Conservation (phyloP, 1,140 invertebrate genomes). For the Trachymyrmex septentrionalis region DNA sequence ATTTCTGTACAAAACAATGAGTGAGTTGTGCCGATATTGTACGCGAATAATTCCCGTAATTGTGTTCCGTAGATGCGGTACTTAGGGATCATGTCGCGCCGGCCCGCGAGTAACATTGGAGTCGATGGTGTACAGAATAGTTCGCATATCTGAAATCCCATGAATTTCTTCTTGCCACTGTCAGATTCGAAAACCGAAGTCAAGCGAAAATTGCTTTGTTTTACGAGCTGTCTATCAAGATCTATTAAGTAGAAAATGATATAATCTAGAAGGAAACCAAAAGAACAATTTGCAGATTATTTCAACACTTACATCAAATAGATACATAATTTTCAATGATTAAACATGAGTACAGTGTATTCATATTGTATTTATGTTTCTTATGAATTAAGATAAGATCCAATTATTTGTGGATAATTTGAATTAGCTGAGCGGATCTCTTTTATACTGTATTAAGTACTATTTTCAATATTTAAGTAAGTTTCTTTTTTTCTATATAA, state of each 20-base stretch:
- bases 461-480: neutral
- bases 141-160: neutral
- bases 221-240: neutral
- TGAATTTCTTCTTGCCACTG: neutral
- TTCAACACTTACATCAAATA: neutral
- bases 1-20: slow-evolving; percentile 86
- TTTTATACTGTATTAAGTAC: neutral
- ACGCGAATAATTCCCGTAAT: neutral
- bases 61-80: neutral
- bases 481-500: neutral
- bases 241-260: neutral
- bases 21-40: slow-evolving; percentile 76
- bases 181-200: neutral
- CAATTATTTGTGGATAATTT: neutral
- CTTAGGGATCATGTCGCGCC: neutral
- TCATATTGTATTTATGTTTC: neutral
- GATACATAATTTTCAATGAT: neutral
- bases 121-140: neutral
- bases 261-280: neutral
- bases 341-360: neutral
- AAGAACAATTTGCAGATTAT: neutral
- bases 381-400: neutral
- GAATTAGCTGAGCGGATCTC: neutral
- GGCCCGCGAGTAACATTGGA: neutral
- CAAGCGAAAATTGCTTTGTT: neutral